Conservation (phyloP, 2,113 vertebrate genomes). For the Poicephalus meyeri region DNA sequence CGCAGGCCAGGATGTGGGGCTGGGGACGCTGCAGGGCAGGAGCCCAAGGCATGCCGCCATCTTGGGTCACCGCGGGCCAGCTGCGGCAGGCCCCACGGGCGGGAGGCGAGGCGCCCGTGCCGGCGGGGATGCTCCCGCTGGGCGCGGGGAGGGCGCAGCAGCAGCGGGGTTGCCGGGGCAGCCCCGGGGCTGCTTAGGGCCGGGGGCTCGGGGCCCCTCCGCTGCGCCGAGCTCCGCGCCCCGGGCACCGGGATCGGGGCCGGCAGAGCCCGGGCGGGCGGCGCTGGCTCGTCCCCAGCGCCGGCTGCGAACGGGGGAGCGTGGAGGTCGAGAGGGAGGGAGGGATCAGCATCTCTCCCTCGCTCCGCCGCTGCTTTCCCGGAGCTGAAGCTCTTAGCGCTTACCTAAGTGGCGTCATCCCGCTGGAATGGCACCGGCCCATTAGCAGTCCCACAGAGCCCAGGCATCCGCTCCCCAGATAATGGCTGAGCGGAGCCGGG, state of each 20-base stretch:
- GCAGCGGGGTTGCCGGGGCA: neutral
- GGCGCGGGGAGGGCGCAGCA: neutral
- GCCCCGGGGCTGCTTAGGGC: neutral
- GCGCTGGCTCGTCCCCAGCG: constrained; percentile 38
- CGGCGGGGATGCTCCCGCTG: neutral
- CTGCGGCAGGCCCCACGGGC: too few species aligned
- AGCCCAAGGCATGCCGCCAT: neutral
- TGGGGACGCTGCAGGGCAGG: neutral
- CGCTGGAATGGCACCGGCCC: constrained; percentile 78
- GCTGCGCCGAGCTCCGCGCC: neutral
- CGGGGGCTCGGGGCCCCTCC: too few species aligned
- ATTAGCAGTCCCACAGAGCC: constrained; percentile 80
- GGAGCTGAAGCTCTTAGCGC: constrained; percentile 77
- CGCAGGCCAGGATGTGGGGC: neutral
- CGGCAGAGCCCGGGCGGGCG: neutral
- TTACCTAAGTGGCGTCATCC: constrained; percentile 82
- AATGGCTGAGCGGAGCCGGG: constrained; percentile 63
- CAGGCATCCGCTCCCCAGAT: constrained; percentile 75
- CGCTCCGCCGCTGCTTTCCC: constrained; percentile 66
- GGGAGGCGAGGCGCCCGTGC: neutral
- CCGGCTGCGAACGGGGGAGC: constrained; percentile 70
- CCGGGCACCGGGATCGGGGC: neutral
- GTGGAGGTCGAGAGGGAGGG: constrained; percentile 47
- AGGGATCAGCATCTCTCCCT: neutral
- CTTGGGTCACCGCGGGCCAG: neutral